These are phyloP conservation scores for Melanotaenia boesemani DNA, from an alignment of 2,797 vertebrate genomes.

Conservation along the genomic window DNA sequence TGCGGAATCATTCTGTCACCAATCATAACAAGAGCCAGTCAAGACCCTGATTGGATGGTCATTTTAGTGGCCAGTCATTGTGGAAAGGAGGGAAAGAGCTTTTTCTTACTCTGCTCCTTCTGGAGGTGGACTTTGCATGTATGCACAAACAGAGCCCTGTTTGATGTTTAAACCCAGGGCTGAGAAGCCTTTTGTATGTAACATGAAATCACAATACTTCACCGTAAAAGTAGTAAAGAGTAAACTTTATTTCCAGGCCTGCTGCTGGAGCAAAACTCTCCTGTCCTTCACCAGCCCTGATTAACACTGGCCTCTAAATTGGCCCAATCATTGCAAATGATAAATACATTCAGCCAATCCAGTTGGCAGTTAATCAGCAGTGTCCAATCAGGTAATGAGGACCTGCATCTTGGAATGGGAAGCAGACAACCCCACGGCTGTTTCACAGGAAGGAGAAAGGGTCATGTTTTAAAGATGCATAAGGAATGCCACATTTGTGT, in stretches of 20 bases:
- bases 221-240: slow-evolving; percentile 14
- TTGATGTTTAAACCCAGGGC: slow-evolving; percentile 36
- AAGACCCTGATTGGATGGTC: slow-evolving; percentile 34
- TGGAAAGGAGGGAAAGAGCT: slow-evolving; percentile 1
- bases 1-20: slow-evolving; percentile 49
- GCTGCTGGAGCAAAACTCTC: slow-evolving; percentile 47
- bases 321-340: slow-evolving; percentile 71
- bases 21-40: slow-evolving; percentile 34
- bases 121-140: slow-evolving; percentile 16
- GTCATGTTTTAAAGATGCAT: slow-evolving; percentile 56
- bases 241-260: slow-evolving; percentile 41
- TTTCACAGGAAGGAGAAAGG: slow-evolving; percentile 47
- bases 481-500: slow-evolving; percentile 49
- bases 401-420: slow-evolving; percentile 71
- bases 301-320: slow-evolving; percentile 72
- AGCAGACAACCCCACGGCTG: slow-evolving; percentile 68
- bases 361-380: slow-evolving; percentile 78
- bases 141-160: slow-evolving; percentile 21
- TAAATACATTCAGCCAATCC: slow-evolving; percentile 78
- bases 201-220: slow-evolving; percentile 57
- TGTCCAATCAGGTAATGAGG: slow-evolving; percentile 79
- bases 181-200: slow-evolving; percentile 38
- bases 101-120: slow-evolving; percentile 13
- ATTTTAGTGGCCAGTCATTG: slow-evolving; percentile 30
- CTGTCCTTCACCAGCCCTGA: slow-evolving; percentile 68